phyloP scores from a whole-genome alignment of 2,888 invertebrate genomes.

The Sphaerophoria rueppellii region DNA sequence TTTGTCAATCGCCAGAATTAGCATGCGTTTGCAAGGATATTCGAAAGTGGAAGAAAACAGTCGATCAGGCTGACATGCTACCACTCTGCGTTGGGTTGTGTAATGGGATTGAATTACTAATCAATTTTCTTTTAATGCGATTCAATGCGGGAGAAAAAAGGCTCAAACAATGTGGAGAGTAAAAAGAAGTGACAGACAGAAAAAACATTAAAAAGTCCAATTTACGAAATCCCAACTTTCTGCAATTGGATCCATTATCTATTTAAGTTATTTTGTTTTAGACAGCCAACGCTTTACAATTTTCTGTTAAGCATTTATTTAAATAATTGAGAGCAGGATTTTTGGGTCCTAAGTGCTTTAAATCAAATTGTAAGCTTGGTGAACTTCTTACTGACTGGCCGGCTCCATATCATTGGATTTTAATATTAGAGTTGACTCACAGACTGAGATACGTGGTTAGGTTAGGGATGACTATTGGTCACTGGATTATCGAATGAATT shows the following conservation, averaged over 20 bases:
- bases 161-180: neutral
- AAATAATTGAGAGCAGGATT: too few relatives aligned
- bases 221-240: slow-evolving; percentile 44
- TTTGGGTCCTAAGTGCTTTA: neutral
- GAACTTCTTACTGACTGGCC: too few relatives aligned
- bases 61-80: neutral
- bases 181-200: slow-evolving; percentile 11
- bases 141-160: slow-evolving; percentile 58
- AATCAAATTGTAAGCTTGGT: neutral
- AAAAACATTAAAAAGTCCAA: slow-evolving; percentile 56
- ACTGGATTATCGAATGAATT: too few relatives aligned
- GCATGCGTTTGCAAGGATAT: slow-evolving; percentile 44
- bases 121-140: slow-evolving; percentile 68
- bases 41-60: slow-evolving; percentile 10
- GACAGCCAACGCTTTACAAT: slow-evolving; percentile 30
- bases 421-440: too few relatives aligned
- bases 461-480: too few relatives aligned
- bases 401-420: too few relatives aligned
- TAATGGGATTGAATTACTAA: slow-evolving; percentile 69
- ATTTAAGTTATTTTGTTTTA: slow-evolving; percentile 13
- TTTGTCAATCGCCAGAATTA: slow-evolving; percentile 55
- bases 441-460: too few relatives aligned
- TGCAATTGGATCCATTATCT: slow-evolving; percentile 46
- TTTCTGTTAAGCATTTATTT: neutral
- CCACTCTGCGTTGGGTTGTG: slow-evolving; percentile 21